A percentile compares a stretch with the other conserved stretches of the same genome.
Conservation (phyloP, 2,797 vertebrate species). For the Danio albolineatus region DNA sequence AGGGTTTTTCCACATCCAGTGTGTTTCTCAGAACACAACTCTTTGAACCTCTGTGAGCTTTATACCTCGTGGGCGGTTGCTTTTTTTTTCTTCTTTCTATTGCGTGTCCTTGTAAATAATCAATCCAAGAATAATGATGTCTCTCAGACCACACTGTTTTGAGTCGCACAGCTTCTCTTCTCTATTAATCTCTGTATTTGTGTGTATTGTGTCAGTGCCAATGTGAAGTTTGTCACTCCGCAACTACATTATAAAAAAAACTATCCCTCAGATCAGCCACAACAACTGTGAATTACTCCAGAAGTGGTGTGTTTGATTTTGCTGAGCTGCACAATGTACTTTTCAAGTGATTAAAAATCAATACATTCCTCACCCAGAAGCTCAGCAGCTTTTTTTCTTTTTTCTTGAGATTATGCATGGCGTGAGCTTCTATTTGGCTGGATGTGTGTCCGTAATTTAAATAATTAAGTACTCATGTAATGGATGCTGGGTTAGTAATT, state of each 20-base stretch:
- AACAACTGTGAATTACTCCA: slow-evolving; percentile 7
- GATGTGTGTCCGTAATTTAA: slow-evolving; percentile 64
- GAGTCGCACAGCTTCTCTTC: slow-evolving; percentile 12
- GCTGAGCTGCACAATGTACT: slow-evolving; percentile 9
- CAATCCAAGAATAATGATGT: slow-evolving; percentile 43
- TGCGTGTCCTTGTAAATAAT: slow-evolving; percentile 56
- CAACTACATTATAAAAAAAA: slow-evolving; percentile 12
- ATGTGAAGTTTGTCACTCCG: slow-evolving; percentile 14
- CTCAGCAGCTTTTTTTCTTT: neutral
- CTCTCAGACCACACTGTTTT: slow-evolving; percentile 13
- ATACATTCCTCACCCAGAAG: neutral
- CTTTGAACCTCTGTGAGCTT: neutral
- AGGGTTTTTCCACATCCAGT: neutral
- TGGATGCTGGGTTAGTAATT: slow-evolving; percentile 67
- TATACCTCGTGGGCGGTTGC: slow-evolving; percentile 10
- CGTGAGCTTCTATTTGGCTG: slow-evolving; percentile 25
- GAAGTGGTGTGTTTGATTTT: slow-evolving; percentile 6
- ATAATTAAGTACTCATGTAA: slow-evolving; percentile 69
- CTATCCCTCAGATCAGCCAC: neutral
- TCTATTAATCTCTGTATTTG: slow-evolving; percentile 36
- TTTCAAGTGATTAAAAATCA: slow-evolving; percentile 9
- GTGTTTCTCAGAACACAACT: slow-evolving; percentile 4
- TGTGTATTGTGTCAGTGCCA: slow-evolving; percentile 31
- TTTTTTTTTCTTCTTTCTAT: slow-evolving; percentile 30
- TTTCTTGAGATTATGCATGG: slow-evolving; percentile 4